Evolutionary conservation across 2,888 invertebrate genomes (phyloP), one percentile per base, ranked within the genome.

Genomic region (Plebejus argus): DNA sequence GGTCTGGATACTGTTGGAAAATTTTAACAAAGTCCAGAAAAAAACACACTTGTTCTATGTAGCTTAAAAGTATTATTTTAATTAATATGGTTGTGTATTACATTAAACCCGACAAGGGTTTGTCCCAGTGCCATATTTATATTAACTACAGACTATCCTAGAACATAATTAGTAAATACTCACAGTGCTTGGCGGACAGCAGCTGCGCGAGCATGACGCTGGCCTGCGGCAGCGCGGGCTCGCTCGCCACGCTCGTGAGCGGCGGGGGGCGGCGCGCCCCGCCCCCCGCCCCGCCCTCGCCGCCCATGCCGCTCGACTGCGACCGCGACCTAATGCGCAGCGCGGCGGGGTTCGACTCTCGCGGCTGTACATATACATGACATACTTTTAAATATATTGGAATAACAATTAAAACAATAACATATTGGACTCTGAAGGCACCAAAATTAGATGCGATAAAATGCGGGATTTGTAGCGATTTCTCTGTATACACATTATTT

Each of bases 161-260:
- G 28, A 28, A 28, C 28, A 28, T 28, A 28, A 28, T 28, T 28
- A 28, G 28, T 28, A 28, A 28, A 28, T 28, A 61, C 95, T 92
- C 88, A 96, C 96, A 96, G 95, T 93, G 93, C 82, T 93, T 93
- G 77, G 91, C 87, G 76, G 97, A 97, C 82, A 98, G 95, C 81
- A 98, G 95, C 86, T 98, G 98, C 74, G 98, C 98, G 79, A 98
- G 95, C 87, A 97, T 95, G 77, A 97, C 97, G 92, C 97, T 97
- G 84, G 95, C 95, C 83, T 95, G 95, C 81, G 95, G 94, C 81
- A 97, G 92, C 83, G 96, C 95, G 75, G 97, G 97, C 91, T 97
- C 97, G 87, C 97, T 97, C 78, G 96, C 95, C 72, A 97, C 96
- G 83, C 96, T 95, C 83, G 96, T 95, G 82, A 97, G 94, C 80